These are phyloP conservation scores for Anas bahamensis DNA, from an alignment of 2,797 vertebrate genomes.

Conservation along the genomic window DNA sequence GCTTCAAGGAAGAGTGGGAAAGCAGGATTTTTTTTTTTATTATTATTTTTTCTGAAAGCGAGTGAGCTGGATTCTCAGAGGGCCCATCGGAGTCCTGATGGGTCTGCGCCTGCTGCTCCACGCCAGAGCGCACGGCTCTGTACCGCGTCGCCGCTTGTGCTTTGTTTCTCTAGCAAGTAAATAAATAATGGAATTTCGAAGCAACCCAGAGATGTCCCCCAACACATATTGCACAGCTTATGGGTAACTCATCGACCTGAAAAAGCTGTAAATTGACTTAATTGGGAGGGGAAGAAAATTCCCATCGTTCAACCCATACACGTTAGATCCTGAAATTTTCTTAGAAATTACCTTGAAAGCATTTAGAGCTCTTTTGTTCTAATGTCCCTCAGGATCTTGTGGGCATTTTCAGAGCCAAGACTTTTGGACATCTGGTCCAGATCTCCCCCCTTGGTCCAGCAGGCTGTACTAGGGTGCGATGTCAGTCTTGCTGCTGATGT, in stretches of 20 bases:
- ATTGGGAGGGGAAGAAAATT: background rate
- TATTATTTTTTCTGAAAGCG: background rate
- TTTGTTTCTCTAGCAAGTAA: constrained; percentile 29
- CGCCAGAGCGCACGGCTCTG: background rate
- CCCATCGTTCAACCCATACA: background rate
- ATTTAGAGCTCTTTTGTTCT: background rate
- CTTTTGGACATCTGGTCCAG: background rate
- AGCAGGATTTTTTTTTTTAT: background rate
- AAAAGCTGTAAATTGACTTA: background rate
- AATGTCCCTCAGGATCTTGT: background rate
- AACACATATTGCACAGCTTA: background rate
- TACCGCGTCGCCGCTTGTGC: background rate
- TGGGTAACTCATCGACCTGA: background rate
- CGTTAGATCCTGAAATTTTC: background rate
- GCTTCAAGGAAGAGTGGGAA: constrained; percentile 42
- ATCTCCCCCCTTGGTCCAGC: background rate
- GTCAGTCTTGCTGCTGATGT: background rate
- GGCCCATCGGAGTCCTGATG: background rate
- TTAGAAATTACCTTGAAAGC: background rate
- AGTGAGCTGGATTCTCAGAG: constrained; percentile 12
- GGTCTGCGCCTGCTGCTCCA: background rate
- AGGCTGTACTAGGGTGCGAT: background rate
- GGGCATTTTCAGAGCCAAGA: background rate
- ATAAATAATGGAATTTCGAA: background rate
- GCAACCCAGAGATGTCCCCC: background rate